phyloP scores from a whole-genome alignment of 2,113 vertebrate genomes.

The Paradoxurus hermaphroditus region DNA sequence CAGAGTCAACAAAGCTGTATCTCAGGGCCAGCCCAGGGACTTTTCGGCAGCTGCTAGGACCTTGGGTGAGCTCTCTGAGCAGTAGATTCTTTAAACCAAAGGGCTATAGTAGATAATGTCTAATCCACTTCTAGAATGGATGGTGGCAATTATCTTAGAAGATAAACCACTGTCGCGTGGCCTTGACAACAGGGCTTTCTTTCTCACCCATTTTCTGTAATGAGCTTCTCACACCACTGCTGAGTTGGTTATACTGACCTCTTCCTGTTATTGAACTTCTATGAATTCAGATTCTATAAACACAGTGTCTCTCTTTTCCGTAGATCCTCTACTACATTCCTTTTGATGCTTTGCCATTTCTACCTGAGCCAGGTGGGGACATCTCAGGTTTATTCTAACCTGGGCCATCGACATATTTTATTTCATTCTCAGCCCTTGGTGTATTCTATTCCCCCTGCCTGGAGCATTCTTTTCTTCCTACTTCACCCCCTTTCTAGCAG shows the following conservation, averaged over 20 bases:
- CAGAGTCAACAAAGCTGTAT: not conserved
- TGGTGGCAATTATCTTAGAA: not conserved
- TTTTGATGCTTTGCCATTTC: not conserved
- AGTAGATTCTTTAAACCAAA: not conserved
- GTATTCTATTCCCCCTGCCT: not conserved
- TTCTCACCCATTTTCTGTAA: not conserved
- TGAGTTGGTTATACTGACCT: not conserved
- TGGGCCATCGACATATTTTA: not conserved
- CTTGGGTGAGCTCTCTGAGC: not conserved
- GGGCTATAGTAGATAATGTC: not conserved
- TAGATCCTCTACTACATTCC: not conserved
- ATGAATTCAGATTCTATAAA: not conserved
- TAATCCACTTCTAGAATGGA: not conserved
- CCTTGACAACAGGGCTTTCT: not conserved
- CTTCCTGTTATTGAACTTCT: not conserved
- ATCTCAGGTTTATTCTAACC: not conserved
- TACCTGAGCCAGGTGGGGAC: not conserved
- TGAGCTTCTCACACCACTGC: not conserved
- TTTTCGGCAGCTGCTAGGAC: not conserved
- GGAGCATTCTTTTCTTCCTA: not conserved
- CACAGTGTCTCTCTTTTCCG: not conserved
- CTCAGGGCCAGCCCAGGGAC: not conserved
- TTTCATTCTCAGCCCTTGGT: not conserved
- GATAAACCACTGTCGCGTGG: too few relatives aligned
- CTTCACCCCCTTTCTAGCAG: too few relatives aligned